phyloP scores from a whole-genome alignment of 2,888 invertebrate species.

The Andrena marginata region DNA sequence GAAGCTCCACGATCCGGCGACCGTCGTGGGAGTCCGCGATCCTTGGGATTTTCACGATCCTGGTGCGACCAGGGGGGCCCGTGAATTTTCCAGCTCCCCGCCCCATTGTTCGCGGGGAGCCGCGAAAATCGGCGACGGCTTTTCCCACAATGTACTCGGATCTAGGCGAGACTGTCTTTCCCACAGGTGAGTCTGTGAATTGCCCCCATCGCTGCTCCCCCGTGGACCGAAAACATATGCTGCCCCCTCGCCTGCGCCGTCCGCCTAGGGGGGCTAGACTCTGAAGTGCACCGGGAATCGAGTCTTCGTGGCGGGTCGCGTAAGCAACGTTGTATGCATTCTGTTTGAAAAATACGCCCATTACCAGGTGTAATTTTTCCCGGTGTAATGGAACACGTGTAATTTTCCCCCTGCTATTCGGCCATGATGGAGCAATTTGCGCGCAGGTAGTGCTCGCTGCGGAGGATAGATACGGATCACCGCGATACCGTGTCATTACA shows the following conservation, averaged over 20 bases:
- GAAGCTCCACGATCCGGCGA: neutral
- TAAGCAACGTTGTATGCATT: neutral
- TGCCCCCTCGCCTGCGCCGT: slow-evolving; percentile 23
- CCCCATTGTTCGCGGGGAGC: slow-evolving; percentile 27
- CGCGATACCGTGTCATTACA: slow-evolving; percentile 61
- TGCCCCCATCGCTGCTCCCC: slow-evolving; percentile 48
- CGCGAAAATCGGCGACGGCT: slow-evolving; percentile 41
- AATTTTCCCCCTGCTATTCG: slow-evolving; percentile 32
- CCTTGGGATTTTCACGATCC: slow-evolving; percentile 22
- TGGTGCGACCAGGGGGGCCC: neutral
- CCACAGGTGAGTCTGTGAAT: slow-evolving; percentile 65
- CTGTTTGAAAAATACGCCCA: neutral
- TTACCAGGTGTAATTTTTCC: slow-evolving; percentile 25
- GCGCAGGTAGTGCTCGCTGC: slow-evolving; percentile 51
- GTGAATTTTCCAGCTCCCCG: neutral
- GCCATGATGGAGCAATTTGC: slow-evolving; percentile 51
- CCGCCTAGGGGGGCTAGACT: neutral
- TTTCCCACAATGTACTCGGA: slow-evolving; percentile 61
- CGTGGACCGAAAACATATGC: slow-evolving; percentile 64
- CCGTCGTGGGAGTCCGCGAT: slow-evolving; percentile 52
- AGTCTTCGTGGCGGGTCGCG: neutral
- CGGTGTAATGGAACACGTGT: slow-evolving; percentile 30
- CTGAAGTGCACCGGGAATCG: neutral
- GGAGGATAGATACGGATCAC: slow-evolving; percentile 52
- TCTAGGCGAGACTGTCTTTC: slow-evolving; percentile 47